A percentile compares a stretch with the other conserved stretches of the same genome.
Conservation (phyloP, 2,113 vertebrate genomes). For the Himantopus leucocephalus region DNA sequence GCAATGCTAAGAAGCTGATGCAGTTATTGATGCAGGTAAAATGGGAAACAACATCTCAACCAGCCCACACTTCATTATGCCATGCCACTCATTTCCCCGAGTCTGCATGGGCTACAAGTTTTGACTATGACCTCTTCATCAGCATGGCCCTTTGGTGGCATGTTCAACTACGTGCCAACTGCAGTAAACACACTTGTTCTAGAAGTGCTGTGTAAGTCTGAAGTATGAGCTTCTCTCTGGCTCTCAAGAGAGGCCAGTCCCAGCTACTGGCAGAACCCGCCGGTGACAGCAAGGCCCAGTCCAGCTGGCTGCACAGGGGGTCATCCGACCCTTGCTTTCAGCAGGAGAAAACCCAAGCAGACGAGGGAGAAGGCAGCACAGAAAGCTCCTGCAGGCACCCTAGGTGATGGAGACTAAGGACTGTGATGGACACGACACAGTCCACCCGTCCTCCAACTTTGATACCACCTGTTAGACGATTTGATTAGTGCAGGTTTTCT, state of each 20-base stretch:
- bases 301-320: background rate
- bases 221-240: background rate
- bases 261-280: background rate
- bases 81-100: background rate
- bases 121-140: background rate
- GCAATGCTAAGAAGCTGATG: background rate
- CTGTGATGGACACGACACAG: background rate
- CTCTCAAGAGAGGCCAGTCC: background rate
- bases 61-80: background rate
- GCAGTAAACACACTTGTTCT: background rate
- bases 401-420: background rate
- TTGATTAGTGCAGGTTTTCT: background rate
- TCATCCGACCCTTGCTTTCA: background rate
- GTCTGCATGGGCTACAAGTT: fast-evolving
- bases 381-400: background rate
- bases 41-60: background rate
- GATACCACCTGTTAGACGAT: fast-evolving
- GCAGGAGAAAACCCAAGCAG: background rate
- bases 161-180: background rate
- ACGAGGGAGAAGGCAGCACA: background rate
- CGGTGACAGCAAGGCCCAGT: fast-evolving
- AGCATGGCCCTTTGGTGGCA: background rate
- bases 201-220: background rate
- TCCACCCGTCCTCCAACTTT: background rate
- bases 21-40: background rate